Evolutionary conservation across 2,797 vertebrate species (phyloP), one percentile per base, ranked within the genome.

Genomic region (Eurystomus glaucurus): DNA sequence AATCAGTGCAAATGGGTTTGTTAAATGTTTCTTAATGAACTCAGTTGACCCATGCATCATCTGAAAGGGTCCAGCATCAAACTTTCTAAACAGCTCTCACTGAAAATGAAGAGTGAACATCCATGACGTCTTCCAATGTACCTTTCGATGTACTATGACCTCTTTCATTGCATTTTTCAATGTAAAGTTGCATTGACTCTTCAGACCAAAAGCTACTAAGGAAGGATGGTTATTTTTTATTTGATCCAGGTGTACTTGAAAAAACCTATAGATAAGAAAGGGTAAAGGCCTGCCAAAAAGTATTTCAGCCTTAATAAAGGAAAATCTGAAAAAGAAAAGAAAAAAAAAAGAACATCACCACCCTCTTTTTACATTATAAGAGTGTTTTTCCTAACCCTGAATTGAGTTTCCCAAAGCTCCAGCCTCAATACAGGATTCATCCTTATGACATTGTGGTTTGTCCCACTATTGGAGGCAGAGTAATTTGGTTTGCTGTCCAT

Each of bases 11-110:
- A 51, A 76, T 69, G 45, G 1, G 2, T 57, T 57, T 41, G 61
- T 95, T 94, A 96, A 95, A 84, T 50, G 1, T 96, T 96, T 88
- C 57, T 57, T 78, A 68, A 88, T 68, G 85, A 95, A 90, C 92
- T 95, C 57, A 8, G 41, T 78, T 90, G 55, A 75, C 33, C 82
- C n/a, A 43, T 51, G 15, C 35, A 31, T 12, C 21, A 61, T 10
- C 16, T 37, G n/a, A 76, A 55, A 83, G 2, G 2, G 39, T 85
- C n/a, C 64, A 82, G 22, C 25, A 14, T 52, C 55, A 70, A n/a
- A 79, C 23, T 58, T 62, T 31, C 31, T 37, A 64, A 62, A 46
- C 19, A 80, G 5, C 17, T 71, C 81, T 68, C 28, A 2, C 0
- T 50, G 61, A 64, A 93, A 78, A 51, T 12, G 19, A 31, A 65